These are phyloP conservation scores for Drosophila sucinea DNA, from an alignment of 1,140 invertebrate species.

Conservation along the genomic window DNA sequence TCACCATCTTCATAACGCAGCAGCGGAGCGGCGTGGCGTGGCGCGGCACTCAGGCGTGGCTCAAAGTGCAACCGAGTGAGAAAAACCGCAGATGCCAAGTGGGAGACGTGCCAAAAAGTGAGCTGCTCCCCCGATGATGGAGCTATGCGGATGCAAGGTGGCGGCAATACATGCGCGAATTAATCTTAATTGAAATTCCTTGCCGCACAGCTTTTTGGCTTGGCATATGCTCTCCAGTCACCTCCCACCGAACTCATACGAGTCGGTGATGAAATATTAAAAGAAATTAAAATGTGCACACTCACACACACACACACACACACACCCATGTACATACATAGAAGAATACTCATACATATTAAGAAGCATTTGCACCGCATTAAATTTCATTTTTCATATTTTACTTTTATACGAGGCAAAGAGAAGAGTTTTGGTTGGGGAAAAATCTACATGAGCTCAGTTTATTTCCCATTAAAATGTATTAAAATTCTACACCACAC, in stretches of 20 bases:
- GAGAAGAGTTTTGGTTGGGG: constrained; percentile 1
- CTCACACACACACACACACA: constrained; percentile 14
- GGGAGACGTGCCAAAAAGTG: constrained; percentile 43
- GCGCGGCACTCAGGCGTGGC: constrained; percentile 64
- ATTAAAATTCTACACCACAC: constrained; percentile 60
- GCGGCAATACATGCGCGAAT: constrained; percentile 70
- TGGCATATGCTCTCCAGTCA: constrained; percentile 51
- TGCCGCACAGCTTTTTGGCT: constrained; percentile 49
- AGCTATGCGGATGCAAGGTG: constrained; percentile 27
- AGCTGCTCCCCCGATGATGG: constrained; percentile 28
- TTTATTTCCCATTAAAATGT: constrained; percentile 75
- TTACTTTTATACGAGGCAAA: constrained; percentile 17
- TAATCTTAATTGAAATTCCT: constrained; percentile 82
- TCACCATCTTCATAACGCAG: constrained; percentile 71
- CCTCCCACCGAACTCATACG: not conserved
- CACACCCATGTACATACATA: constrained; percentile 7
- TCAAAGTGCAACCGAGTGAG: constrained; percentile 69
- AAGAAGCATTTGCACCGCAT: constrained; percentile 63
- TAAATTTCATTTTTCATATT: constrained; percentile 56
- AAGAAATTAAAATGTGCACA: constrained; percentile 68
- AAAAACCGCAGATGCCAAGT: constrained; percentile 66
- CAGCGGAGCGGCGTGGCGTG: constrained; percentile 1
- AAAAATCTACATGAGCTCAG: constrained; percentile 44
- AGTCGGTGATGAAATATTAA: constrained; percentile 65
- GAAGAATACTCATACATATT: constrained; percentile 21